Base-by-base conservation (phyloP, 2,888 invertebrate genomes). In the Catocala sponsa region DNA sequence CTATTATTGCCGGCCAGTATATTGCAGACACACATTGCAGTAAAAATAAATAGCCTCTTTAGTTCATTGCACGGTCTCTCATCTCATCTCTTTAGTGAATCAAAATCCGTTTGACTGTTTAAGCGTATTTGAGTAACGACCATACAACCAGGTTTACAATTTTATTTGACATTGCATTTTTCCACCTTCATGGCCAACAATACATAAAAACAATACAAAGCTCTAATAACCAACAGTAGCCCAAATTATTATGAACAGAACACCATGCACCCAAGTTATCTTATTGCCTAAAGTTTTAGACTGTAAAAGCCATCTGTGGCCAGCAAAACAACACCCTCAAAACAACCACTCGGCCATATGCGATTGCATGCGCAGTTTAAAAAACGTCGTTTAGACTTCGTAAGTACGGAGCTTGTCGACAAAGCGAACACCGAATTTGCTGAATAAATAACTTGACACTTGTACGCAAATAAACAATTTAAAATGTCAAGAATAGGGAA, bases 401-500 rank as follows among this genome's bases (percentile, higher is more conserved):
- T 13, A 47, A 47, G 47, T 47, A 38, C 55, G 55, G 48, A 25
- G 25, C 4, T 4, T 4, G 25, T 70, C 70, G 63, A 64, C 67
- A 67, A 66, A 74, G 59, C 55, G 53, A 75, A 71, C 76, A 75
- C 65, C 49, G 44, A 50, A 74, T 67, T 85, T 84, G 75, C 82
- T 91, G 89, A 93, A 92, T 92, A 92, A 93, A 92, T 91, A 91
- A 91, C 90, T 91, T 87, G 92, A 92, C 92, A 91, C 91, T 92
- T 92, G 94, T 91, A 90, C 85, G 86, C 87, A 92, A 93, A 93
- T 92, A 94, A 93, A 94, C 92, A 94, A 93, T 94, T 94, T 94
- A 92, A 92, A 94, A 93, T 91, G 94, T 94, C 93, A 94, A 92
- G 93, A 90, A 91, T 87, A 87, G 89, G 87, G 84, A 88, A 91